Evolutionary conservation across 2,113 vertebrate genomes (phyloP), one percentile per base, ranked within the genome.

Genomic region (Catharus fuscescens): DNA sequence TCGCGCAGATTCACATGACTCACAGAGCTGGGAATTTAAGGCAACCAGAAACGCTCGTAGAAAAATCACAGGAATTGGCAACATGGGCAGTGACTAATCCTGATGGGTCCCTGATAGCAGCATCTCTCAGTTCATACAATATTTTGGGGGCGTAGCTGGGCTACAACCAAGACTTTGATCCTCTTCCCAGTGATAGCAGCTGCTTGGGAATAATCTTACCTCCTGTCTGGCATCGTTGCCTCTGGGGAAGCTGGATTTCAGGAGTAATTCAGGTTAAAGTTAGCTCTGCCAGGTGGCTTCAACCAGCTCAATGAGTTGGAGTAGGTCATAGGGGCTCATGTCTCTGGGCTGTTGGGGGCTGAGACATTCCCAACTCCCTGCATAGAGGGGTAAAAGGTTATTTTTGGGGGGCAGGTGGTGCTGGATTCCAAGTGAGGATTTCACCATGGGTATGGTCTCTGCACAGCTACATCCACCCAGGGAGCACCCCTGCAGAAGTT

Each of bases 101-200:
- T 54, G 90, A 86, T 94, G 89, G 91, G 69, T 92, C 83, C 93
- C 72, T 1, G 86, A 95, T 92, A 93, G 80, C 86, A 40, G 13
- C 29, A 4, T 18, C 42, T 76, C 86, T 31, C 11, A 0, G 64
- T 80, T 82, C 59, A 4, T 34, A 21, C 48, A 52, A 10, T 72
- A 72, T 91, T 92, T 86, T 70, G 83, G 96, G 94, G 91, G 76
- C 5, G 48, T 88, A 86, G 50, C 67, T 88, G 80, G 69, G 80
- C 88, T 80, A 84, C 60, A 34, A 73, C 53, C 83, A 72, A 86
- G 80, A 23, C 94, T 95, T 88, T 88, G 91, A 86, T 95, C 86
- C 89, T 92, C 71, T 88, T 86, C 59, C 4, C 8, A 36, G 79
- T 38, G 91, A 91, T 62, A 71, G 76, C 90, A 74, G 57, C 65